Evolutionary conservation across 1,140 invertebrate genomes (phyloP).

Genomic region (Anastrepha obliqua): DNA sequence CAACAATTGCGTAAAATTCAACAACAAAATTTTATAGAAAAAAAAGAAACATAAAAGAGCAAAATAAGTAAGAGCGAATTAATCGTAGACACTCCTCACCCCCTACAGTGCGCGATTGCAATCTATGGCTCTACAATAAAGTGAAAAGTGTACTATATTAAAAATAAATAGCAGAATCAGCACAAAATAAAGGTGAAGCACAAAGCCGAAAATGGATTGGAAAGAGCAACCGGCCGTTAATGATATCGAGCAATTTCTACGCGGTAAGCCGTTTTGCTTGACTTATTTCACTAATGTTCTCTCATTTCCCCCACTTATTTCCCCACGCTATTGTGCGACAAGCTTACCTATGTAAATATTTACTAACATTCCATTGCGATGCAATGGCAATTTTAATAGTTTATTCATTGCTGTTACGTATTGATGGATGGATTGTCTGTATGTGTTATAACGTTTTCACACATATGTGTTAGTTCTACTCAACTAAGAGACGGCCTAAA

Average conservation of each 20-base stretch:
- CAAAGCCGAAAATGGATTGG: slow-evolving; percentile 20
- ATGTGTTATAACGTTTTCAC: slow-evolving; percentile 47
- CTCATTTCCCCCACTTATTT: not conserved
- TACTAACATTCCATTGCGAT: slow-evolving; percentile 3
- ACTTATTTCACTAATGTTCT: not conserved
- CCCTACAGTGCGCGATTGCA: not conserved
- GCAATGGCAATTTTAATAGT: slow-evolving; percentile 17
- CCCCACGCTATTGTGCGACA: not conserved
- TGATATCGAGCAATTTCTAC: slow-evolving; percentile 46
- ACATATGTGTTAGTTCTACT: slow-evolving; percentile 15
- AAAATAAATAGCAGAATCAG: not conserved
- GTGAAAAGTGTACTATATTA: slow-evolving; percentile 40
- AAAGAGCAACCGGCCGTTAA: slow-evolving; percentile 24
- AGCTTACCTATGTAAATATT: slow-evolving; percentile 32
- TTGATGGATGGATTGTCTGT: not conserved
- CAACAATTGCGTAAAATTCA: not conserved
- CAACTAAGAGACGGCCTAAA: not conserved
- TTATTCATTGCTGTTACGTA: not conserved
- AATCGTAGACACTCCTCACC: not conserved
- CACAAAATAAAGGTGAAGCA: not conserved
- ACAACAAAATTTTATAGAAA: not conserved
- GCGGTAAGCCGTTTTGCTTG: slow-evolving; percentile 41
- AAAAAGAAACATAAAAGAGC: not conserved
- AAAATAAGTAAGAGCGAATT: not conserved
- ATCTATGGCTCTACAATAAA: slow-evolving; percentile 4